Evolutionary conservation across 2,113 vertebrate genomes (phyloP).

Genomic region (Callopanchax toddi): DNA sequence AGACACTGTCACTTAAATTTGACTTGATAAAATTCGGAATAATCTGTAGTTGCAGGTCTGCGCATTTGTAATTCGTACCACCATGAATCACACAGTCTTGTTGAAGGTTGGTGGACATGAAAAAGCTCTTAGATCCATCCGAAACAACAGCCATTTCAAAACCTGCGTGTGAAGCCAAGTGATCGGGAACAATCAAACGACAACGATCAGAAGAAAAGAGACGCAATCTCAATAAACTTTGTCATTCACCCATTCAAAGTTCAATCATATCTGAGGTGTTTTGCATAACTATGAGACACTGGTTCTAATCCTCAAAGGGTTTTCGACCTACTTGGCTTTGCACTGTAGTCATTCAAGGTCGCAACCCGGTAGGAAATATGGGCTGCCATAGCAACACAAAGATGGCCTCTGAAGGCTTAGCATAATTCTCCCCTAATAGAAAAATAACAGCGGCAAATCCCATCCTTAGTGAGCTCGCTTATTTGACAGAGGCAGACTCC

Average conservation of each 20-base stretch:
- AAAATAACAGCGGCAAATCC: slow-evolving; percentile 98
- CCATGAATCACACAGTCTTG: slow-evolving; percentile 14
- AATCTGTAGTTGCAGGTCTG: not conserved
- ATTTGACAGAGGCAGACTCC: slow-evolving; percentile 85
- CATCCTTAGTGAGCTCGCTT: slow-evolving; percentile 93
- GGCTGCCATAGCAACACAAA: slow-evolving; percentile 97
- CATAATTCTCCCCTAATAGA: slow-evolving; percentile 97
- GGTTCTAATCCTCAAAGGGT: slow-evolving; percentile 95
- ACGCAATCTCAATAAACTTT: slow-evolving; percentile 79
- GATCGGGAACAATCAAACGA: slow-evolving; percentile 77
- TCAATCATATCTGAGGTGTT: slow-evolving; percentile 83
- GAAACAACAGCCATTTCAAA: slow-evolving; percentile 62
- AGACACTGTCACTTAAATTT: not conserved
- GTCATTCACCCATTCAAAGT: slow-evolving; percentile 79
- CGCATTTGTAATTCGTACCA: not conserved
- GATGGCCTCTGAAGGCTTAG: slow-evolving; percentile 97
- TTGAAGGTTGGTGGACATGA: slow-evolving; percentile 37
- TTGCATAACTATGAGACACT: slow-evolving; percentile 93
- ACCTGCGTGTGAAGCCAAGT: slow-evolving; percentile 66
- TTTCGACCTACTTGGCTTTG: slow-evolving; percentile 90
- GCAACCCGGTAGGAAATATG: slow-evolving; percentile 97
- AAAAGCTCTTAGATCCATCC: slow-evolving; percentile 40
- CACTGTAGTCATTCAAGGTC: slow-evolving; percentile 98
- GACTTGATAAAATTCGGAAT: not conserved
- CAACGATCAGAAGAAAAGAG: slow-evolving; percentile 76